A percentile compares a stretch with the other conserved stretches of the same genome.
phyloP scores from a whole-genome alignment of 1,140 invertebrate genomes.

The Sarcophaga peregrina region DNA sequence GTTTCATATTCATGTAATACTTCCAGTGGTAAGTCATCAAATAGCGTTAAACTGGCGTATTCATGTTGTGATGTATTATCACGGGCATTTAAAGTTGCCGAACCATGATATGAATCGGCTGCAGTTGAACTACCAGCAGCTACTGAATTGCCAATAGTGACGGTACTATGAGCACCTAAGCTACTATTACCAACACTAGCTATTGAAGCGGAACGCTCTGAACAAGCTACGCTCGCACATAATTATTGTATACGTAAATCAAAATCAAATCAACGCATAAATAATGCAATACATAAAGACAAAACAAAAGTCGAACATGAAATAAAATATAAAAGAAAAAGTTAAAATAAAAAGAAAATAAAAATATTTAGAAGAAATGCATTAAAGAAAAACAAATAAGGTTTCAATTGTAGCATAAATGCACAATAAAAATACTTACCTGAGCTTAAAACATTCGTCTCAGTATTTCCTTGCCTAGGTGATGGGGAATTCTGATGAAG shows the following conservation, averaged over 20 bases:
- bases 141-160: constrained; percentile 45
- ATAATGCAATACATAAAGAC: constrained; percentile 27
- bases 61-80: constrained; percentile 61
- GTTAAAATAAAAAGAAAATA: constrained; percentile 46
- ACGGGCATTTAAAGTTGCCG: constrained; percentile 47
- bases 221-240: constrained; percentile 55
- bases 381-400: constrained; percentile 42
- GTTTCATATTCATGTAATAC: constrained; percentile 61
- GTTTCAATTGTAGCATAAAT: constrained; percentile 7
- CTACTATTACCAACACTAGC: constrained; percentile 60
- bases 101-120: constrained; percentile 31
- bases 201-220: constrained; percentile 64
- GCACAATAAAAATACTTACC: constrained; percentile 67
- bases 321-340: constrained; percentile 49
- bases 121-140: constrained; percentile 40
- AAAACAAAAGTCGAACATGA: constrained; percentile 17
- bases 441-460: constrained; percentile 77
- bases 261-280: constrained; percentile 22
- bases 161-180: constrained; percentile 58
- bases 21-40: constrained; percentile 65
- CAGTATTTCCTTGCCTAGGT: constrained; percentile 68
- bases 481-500: constrained; percentile 69
- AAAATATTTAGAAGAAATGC: constrained; percentile 29
- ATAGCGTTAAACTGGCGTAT: constrained; percentile 63
- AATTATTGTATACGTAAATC: background rate